Evolutionary conservation across 2,113 vertebrate species (phyloP).

Genomic region (Malurus elegans): DNA sequence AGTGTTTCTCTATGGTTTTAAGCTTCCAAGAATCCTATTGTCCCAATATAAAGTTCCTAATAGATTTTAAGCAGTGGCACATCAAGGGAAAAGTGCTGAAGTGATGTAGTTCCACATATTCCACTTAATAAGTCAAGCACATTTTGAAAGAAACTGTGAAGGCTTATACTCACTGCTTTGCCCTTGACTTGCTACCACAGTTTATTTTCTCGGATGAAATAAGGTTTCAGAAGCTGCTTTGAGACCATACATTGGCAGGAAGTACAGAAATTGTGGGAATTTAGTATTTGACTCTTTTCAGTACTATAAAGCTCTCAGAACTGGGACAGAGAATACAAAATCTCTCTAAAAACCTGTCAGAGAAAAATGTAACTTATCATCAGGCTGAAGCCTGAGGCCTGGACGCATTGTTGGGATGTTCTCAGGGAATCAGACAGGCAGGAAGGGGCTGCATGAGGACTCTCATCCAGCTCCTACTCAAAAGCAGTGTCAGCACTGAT

Average conservation of each 20-base stretch:
- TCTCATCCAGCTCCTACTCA: neutral
- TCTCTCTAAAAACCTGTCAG: neutral
- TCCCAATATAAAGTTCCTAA: neutral
- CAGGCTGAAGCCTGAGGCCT: neutral
- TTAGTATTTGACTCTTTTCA: neutral
- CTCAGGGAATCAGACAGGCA: neutral
- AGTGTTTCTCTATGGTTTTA: neutral
- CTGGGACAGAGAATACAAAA: neutral
- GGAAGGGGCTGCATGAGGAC: accelerated
- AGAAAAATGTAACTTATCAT: neutral
- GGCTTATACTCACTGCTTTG: neutral
- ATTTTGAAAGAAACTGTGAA: neutral
- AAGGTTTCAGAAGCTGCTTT: neutral
- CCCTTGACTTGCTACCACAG: neutral
- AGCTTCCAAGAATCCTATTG: neutral
- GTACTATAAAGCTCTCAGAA: neutral
- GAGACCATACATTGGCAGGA: neutral
- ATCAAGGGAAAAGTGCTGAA: neutral
- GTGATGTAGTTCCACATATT: neutral
- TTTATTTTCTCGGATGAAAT: neutral
- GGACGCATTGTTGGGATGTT: neutral
- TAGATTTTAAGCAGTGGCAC: neutral
- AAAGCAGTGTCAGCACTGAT: neutral
- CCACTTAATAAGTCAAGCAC: neutral
- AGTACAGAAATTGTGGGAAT: neutral